phyloP scores from a whole-genome alignment of 35 echinoderm and acorn worm species.

The Patiria miniata region DNA sequence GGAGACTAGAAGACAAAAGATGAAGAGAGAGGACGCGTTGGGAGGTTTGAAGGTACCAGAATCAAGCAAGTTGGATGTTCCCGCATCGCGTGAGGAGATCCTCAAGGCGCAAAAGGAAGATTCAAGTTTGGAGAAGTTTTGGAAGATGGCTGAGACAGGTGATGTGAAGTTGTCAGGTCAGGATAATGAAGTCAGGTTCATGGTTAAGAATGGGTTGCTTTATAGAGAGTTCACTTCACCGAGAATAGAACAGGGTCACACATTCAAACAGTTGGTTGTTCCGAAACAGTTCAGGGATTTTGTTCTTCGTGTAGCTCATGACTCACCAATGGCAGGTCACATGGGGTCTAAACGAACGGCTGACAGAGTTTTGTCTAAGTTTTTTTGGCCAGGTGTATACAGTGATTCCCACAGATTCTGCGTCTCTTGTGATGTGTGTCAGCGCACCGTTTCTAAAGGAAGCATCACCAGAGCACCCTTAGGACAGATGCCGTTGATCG shows the following conservation, averaged over 20 bases:
- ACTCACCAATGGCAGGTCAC: not conserved
- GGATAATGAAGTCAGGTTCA: too few species aligned
- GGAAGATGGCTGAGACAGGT: too few species aligned
- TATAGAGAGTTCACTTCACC: too few species aligned
- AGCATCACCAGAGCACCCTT: slow-evolving; percentile 37
- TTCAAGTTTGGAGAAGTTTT: too few species aligned
- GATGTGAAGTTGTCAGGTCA: too few species aligned
- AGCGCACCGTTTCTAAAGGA: slow-evolving; percentile 36
- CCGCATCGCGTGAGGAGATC: too few species aligned
- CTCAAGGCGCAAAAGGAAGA: too few species aligned
- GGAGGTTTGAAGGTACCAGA: not conserved
- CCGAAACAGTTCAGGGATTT: not conserved
- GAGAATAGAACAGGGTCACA: not conserved
- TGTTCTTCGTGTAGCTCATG: not conserved
- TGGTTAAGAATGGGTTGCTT: too few species aligned
- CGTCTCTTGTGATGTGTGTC: too few species aligned
- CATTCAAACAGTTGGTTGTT: not conserved
- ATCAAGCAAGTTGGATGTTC: too few species aligned
- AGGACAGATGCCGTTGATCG: slow-evolving; percentile 51
- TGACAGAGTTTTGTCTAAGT: slow-evolving; percentile 37
- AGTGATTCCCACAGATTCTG: slow-evolving; percentile 56
- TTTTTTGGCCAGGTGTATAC: slow-evolving; percentile 72
- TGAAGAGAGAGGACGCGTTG: too few species aligned
- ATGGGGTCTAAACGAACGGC: not conserved
- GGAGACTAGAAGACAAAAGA: too few species aligned